A percentile compares a stretch with the other conserved stretches of the same genome.
These are phyloP conservation scores for Gephyroberyx darwinii DNA, from an alignment of 2,797 vertebrate species.

Conservation along the genomic window DNA sequence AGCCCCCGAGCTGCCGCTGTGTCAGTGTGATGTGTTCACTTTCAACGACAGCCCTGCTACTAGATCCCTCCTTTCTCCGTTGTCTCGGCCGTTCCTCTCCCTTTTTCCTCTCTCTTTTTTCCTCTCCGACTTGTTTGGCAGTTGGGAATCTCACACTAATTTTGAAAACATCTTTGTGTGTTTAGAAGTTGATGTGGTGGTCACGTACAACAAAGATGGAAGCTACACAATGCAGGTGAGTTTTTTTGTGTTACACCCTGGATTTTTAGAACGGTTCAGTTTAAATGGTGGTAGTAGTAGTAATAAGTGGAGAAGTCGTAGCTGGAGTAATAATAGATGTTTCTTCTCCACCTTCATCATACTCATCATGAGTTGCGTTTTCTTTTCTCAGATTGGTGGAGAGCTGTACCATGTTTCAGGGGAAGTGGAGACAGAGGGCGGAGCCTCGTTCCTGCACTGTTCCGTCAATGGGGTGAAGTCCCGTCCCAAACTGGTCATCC, in stretches of 20 bases:
- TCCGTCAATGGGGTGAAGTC: slow-evolving; percentile 86
- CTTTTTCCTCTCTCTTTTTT: no score
- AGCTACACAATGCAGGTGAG: slow-evolving; percentile 92
- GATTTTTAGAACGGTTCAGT: background rate
- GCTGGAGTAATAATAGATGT: background rate
- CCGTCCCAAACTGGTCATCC: slow-evolving; percentile 88
- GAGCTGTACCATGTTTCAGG: slow-evolving; percentile 85
- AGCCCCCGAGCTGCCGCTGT: slow-evolving; percentile 4
- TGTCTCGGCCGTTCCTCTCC: no score
- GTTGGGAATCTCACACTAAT: background rate
- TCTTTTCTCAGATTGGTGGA: slow-evolving; percentile 79
- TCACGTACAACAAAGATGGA: slow-evolving; percentile 88
- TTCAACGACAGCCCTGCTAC: background rate
- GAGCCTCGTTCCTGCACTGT: slow-evolving; percentile 84
- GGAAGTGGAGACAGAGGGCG: slow-evolving; percentile 81
- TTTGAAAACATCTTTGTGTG: slow-evolving; percentile 5
- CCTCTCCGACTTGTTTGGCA: background rate
- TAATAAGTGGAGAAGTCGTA: no score
- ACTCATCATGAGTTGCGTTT: background rate
- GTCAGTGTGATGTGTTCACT: background rate
- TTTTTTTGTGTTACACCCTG: no score
- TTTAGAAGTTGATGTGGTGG: slow-evolving; percentile 85
- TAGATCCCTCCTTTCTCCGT: no score
- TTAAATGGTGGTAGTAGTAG: background rate
- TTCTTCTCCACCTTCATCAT: background rate